Evolutionary conservation across 2,113 vertebrate genomes (phyloP), one percentile per base, ranked within the genome.

Genomic region (Tyrannus savana): DNA sequence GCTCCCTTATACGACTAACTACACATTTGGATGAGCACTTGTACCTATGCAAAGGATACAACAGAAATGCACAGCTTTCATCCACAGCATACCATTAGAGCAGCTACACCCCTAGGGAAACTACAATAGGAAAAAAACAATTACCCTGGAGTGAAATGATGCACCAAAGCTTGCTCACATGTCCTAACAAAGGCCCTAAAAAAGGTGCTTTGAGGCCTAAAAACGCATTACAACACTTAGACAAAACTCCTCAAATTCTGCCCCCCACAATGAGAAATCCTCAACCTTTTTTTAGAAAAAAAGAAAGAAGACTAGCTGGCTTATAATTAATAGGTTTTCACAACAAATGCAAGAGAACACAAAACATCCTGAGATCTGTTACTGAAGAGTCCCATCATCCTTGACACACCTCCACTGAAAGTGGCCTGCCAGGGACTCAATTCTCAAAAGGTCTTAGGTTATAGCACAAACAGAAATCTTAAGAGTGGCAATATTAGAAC

Each of bases 371-470:
- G 22, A 86, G 47, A 60, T 37, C 14, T 60, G 14, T 33, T 67
- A 39, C 49, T 46, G 27, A 59, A 58, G 67, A 80, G 37, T 28
- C 42, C 22, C 17, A 33, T 8, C 17, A 35, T 4, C 41, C 69
- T 22, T 17, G 16, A 14, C 3, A 53, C 18, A 76, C 8, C 28
- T 21, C 10, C 1, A 2, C 1, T 55, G 8, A 16, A 77, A 72
- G 33, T 1, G 3, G 21, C 9, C 47, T 55, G n/a, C 22, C 7
- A 44, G 16, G 16, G 19, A 41, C 49, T 49, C 2, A 0, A 35
- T 18, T 55, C 28, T 55, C 33, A 42, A 24, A 16, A 24, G 72
- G 46, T 7, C 37, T 62, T 30, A 14, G 21, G 28, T 41, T 67
- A 46, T 2, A 47, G 46, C 15, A 87, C 21, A 50, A 77, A 63